Conservation (phyloP, 2,888 invertebrate species). For the Amphimallon solstitiale region DNA sequence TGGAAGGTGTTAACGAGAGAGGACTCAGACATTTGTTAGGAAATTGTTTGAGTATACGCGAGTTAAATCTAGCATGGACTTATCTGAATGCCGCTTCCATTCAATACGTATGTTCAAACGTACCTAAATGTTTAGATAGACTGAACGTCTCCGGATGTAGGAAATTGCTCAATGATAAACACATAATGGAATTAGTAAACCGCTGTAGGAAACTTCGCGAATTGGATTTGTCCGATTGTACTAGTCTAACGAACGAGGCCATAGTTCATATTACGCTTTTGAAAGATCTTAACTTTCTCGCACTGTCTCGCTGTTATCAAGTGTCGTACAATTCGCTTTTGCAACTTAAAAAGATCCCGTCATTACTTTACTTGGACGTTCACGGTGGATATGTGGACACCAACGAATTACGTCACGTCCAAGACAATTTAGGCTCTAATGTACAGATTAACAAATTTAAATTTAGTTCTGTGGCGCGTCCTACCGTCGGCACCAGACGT, state of each 20-base stretch:
- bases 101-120: conserved; percentile 68
- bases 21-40: conserved; percentile 72
- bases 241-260: conserved; percentile 72
- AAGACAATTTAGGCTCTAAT: conserved; percentile 66
- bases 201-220: conserved; percentile 80
- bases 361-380: conserved; percentile 80
- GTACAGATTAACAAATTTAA: conserved; percentile 78
- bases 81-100: conserved; percentile 71
- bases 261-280: conserved; percentile 70
- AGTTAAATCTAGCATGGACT: conserved; percentile 88
- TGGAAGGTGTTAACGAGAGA: conserved; percentile 73
- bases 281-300: conserved; percentile 77
- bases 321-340: conserved; percentile 76
- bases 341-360: conserved; percentile 71
- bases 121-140: conserved; percentile 74
- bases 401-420: conserved; percentile 66
- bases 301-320: conserved; percentile 83
- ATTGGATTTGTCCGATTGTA: conserved; percentile 90
- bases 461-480: conserved; percentile 87
- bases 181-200: conserved; percentile 71
- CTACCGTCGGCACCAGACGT: conserved; percentile 86
- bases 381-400: conserved; percentile 83
- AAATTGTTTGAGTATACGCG: conserved; percentile 71
- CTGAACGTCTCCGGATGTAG: conserved; percentile 87
- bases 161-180: conserved; percentile 76